phyloP scores from a whole-genome alignment of 1,140 invertebrate species.

The Dreissena polymorpha region DNA sequence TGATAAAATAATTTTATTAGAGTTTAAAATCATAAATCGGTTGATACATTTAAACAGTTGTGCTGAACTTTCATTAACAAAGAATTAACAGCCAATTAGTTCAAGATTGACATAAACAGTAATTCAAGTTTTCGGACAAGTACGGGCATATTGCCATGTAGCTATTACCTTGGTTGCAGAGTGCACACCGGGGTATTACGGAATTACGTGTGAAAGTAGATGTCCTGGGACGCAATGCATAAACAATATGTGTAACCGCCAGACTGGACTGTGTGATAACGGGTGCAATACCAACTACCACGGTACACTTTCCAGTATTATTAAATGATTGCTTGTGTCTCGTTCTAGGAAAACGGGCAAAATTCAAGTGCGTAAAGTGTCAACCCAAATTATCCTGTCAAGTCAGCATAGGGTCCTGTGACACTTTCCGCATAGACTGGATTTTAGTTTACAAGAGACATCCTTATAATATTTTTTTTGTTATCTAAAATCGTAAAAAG shows the following conservation, averaged over 20 bases:
- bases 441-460: too few relatives aligned
- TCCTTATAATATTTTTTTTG: too few relatives aligned
- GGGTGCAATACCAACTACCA: conserved; percentile 20
- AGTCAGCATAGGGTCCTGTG: too few relatives aligned
- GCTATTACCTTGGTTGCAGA: conserved; percentile 1
- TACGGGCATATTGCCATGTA: neutral
- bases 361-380: too few relatives aligned
- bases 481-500: too few relatives aligned
- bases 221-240: conserved; percentile 36
- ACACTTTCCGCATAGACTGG: too few relatives aligned
- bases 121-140: neutral
- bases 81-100: neutral
- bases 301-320: neutral
- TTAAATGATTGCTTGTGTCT: neutral
- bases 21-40: neutral
- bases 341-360: too few relatives aligned
- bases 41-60: neutral
- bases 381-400: too few relatives aligned
- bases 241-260: conserved; percentile 12
- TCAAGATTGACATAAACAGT: neutral
- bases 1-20: too few relatives aligned
- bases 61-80: neutral
- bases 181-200: conserved; percentile 22
- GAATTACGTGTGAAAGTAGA: conserved; percentile 25
- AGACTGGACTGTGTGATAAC: conserved; percentile 18